Evolutionary conservation across 2,888 invertebrate genomes (phyloP).

Genomic region (Macaria liturata): DNA sequence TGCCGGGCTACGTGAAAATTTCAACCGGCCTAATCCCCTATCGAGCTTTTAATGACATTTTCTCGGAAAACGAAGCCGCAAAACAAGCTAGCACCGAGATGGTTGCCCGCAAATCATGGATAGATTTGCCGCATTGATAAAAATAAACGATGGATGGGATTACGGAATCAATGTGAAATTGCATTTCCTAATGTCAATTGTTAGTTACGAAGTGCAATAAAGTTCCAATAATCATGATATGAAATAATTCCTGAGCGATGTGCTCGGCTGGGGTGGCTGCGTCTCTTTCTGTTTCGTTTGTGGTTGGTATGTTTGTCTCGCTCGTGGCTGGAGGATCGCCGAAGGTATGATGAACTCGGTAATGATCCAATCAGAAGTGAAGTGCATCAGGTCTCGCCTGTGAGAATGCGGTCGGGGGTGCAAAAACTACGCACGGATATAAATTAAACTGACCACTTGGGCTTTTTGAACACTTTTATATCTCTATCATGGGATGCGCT

Average conservation of each 20-base stretch:
- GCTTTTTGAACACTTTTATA: conserved; percentile 49
- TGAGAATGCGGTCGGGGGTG: conserved; percentile 83
- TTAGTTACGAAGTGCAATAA: conserved; percentile 84
- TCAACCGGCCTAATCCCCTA: conserved; percentile 77
- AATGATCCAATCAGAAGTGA: conserved; percentile 84
- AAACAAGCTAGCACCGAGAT: conserved; percentile 67
- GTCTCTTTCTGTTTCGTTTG: conserved; percentile 47
- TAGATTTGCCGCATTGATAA: conserved; percentile 80
- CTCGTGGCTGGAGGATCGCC: conserved; percentile 74
- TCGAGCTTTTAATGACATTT: conserved; percentile 81
- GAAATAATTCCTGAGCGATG: conserved; percentile 75
- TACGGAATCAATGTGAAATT: conserved; percentile 83
- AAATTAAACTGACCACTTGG: conserved; percentile 77
- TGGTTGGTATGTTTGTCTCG: conserved; percentile 52
- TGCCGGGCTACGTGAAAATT: conserved; percentile 78
- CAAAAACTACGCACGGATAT: conserved; percentile 80
- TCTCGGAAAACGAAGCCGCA: conserved; percentile 69
- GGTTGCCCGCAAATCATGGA: conserved; percentile 83
- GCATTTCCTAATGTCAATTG: conserved; percentile 84
- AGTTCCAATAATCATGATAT: conserved; percentile 83
- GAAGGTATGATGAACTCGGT: conserved; percentile 83
- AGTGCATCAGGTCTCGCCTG: conserved; percentile 80
- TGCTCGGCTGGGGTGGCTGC: conserved; percentile 53
- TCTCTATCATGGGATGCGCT: not conserved
- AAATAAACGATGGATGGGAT: conserved; percentile 77